Conservation (phyloP, 1,140 invertebrate genomes). For the Eumeta japonica region DNA sequence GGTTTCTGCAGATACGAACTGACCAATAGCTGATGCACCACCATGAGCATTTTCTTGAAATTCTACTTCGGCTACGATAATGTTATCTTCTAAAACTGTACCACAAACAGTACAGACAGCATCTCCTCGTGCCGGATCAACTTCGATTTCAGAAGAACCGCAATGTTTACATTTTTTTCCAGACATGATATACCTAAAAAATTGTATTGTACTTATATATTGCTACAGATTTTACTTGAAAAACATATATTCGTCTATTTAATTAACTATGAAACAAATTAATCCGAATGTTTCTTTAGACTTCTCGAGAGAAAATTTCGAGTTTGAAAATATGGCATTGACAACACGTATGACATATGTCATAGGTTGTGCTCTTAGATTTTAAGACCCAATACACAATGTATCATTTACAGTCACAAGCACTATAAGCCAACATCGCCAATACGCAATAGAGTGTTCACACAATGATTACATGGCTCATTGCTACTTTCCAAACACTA, state of each 20-base stretch:
- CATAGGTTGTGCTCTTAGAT: not conserved
- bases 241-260: no score
- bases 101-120: constrained; percentile 96
- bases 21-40: constrained; percentile 82
- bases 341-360: not conserved
- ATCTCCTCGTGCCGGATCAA: constrained; percentile 88
- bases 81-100: constrained; percentile 90
- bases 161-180: constrained; percentile 84
- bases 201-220: not conserved
- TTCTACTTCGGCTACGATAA: constrained; percentile 94
- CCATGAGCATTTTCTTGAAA: constrained; percentile 93
- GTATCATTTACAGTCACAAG: no score
- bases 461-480: no score
- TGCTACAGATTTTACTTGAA: not conserved
- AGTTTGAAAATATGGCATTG: not conserved
- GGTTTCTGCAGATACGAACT: constrained; percentile 88
- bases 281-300: not conserved
- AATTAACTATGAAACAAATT: not conserved
- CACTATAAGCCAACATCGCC: no score
- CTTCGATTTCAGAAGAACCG: constrained; percentile 92
- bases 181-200: constrained; percentile 36
- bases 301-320: not conserved
- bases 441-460: no score
- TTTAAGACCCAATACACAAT: no score
- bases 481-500: no score